phyloP scores from a whole-genome alignment of 2,113 vertebrate species.

The Papio anubis region DNA sequence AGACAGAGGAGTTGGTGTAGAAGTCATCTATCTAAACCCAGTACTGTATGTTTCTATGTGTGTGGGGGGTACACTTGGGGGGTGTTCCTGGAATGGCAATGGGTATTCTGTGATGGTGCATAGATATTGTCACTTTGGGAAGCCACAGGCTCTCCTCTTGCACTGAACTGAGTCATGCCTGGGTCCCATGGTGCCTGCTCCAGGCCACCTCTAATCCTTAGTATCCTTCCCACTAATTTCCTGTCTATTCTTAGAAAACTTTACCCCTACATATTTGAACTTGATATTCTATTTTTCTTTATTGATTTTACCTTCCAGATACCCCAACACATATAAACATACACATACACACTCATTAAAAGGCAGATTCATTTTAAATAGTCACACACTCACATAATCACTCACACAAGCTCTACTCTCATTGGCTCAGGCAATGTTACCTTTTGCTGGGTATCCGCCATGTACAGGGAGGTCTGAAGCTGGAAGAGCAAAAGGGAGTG shows the following conservation, averaged over 20 bases:
- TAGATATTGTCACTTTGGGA: background rate
- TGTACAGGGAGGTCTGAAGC: too few species aligned
- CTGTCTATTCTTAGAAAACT: background rate
- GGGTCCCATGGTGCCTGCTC: background rate
- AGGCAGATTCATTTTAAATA: background rate
- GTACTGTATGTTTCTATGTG: background rate
- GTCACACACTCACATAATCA: background rate
- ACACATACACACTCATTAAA: background rate
- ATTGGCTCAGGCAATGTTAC: background rate
- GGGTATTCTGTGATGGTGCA: too few species aligned
- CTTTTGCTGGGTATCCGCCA: background rate
- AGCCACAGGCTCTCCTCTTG: background rate
- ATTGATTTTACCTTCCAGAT: background rate
- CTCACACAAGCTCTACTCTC: background rate
- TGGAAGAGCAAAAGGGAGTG: background rate
- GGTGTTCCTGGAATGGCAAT: background rate
- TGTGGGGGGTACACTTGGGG: background rate
- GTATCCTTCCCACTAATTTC: background rate
- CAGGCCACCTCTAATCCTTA: background rate
- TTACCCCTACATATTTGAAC: background rate
- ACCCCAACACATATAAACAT: background rate
- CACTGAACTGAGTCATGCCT: background rate
- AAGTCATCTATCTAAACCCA: background rate
- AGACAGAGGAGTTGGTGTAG: background rate
- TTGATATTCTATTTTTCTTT: background rate